These are phyloP conservation scores for Gallinago nigripennis DNA, from an alignment of 2,797 vertebrate species.

Conservation along the genomic window DNA sequence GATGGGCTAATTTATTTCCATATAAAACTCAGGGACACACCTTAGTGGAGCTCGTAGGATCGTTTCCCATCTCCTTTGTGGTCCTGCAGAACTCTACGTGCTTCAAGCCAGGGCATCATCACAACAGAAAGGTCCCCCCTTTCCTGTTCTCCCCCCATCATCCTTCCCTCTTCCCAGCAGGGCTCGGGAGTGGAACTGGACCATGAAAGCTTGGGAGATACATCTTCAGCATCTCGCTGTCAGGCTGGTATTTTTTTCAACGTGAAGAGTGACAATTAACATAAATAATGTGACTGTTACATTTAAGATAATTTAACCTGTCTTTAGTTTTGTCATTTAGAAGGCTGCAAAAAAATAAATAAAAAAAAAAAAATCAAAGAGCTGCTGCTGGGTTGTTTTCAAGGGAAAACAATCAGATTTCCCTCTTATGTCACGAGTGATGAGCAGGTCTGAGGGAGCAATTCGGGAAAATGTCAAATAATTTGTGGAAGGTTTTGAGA, in stretches of 20 bases:
- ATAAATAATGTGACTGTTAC: not conserved
- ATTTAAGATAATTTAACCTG: not conserved
- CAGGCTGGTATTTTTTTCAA: not conserved
- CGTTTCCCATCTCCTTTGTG: not conserved
- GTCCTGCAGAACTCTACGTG: not conserved
- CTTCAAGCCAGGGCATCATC: not conserved
- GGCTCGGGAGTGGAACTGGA: not conserved
- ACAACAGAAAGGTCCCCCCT: not conserved
- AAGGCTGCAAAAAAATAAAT: not conserved
- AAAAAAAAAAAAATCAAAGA: not conserved
- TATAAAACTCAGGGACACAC: accelerated
- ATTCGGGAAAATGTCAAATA: not conserved
- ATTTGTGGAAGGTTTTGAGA: not conserved
- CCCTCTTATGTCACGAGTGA: not conserved
- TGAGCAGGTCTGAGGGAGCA: not conserved
- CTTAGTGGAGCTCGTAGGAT: not conserved
- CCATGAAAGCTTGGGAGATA: not conserved
- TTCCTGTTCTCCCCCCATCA: too few relatives aligned
- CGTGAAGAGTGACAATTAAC: not conserved
- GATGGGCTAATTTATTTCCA: not conserved
- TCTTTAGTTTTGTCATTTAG: not conserved
- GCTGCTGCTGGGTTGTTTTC: not conserved
- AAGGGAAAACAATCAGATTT: not conserved
- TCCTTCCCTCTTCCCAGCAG: not conserved
- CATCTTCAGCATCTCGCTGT: not conserved